Evolutionary conservation across 2,888 invertebrate genomes (phyloP).

Genomic region (Drosophila antonietae): DNA sequence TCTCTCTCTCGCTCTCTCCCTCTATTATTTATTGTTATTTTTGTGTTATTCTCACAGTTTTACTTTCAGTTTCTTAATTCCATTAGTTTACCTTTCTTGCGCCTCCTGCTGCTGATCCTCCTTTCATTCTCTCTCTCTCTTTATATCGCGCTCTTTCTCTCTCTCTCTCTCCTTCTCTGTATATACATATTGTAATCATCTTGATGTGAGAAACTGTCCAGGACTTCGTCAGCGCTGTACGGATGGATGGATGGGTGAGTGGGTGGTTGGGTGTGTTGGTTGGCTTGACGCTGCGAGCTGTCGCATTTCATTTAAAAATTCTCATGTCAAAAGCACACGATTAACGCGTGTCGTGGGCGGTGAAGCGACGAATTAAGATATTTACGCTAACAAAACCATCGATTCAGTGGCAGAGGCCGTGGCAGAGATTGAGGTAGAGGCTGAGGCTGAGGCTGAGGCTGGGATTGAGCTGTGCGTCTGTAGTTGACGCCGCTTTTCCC

Average conservation of each 20-base stretch:
- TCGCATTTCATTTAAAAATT: slow-evolving; percentile 60
- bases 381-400: slow-evolving; percentile 74
- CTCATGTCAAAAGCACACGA: slow-evolving; percentile 74
- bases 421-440: not conserved
- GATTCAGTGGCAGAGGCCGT: slow-evolving; percentile 24
- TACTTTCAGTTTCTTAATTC: too few relatives aligned
- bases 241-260: not conserved
- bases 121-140: too few relatives aligned
- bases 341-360: slow-evolving; percentile 75
- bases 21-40: too few relatives aligned
- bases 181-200: not conserved
- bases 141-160: too few relatives aligned
- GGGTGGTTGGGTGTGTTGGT: not conserved
- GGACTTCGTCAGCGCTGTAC: not conserved
- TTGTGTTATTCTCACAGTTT: too few relatives aligned
- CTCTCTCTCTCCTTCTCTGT: too few relatives aligned
- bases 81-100: too few relatives aligned
- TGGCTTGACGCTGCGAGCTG: slow-evolving; percentile 25
- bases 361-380: slow-evolving; percentile 76
- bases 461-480: slow-evolving; percentile 9
- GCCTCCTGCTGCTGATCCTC: too few relatives aligned
- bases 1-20: too few relatives aligned
- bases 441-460: not conserved
- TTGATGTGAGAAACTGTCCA: slow-evolving; percentile 6
- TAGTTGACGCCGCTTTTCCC: slow-evolving; percentile 12